Base-by-base conservation (phyloP, 2,888 invertebrate genomes). In the Drosophila rellima region DNA sequence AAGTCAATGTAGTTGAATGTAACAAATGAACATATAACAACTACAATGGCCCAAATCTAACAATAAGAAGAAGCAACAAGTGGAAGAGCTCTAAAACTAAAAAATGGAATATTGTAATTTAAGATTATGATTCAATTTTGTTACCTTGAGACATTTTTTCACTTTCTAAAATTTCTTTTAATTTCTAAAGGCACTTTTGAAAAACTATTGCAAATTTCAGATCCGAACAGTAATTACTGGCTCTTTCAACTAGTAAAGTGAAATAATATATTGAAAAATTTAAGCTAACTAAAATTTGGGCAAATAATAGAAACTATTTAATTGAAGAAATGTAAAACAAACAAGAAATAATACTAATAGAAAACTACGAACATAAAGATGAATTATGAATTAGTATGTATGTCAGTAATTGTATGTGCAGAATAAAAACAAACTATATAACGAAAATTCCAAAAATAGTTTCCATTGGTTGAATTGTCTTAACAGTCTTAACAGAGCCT, bases 371-470 rank as follows among this genome's bases (percentile, higher is more conserved):
- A 33, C 45, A 68, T 33, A 69, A 73, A 69, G 37, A 66, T 40
- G 69, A 82, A 59, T 33, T 80, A 88, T 82, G 83, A 88, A 88
- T 78, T 83, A 83, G 88, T 88, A 71, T 82, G 83, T 83, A 78
- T 74, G 78, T 73, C 63, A 68, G 45, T 75, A 75, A 51, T 82
- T 79, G 71, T 79, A 75, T 88, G 85, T 78, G 79, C 77, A 78
- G 42, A 86, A 80, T 72, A 85, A 86, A 88, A 80, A 68, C 69
- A 42, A 85, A 80, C 79, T 77, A 62, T 31, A 54, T 70, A 61
- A 60, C 15, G 37, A 65, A 68, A 51, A 17, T 8, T 6, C 0
- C 4, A 7, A 10, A 18, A n/a, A 2, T 8, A 42, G 31, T 31
- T 40, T 31, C 13, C 4, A 11, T 51, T 37, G 11, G 11, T 8